Evolutionary conservation across 2,888 invertebrate genomes (phyloP).

Genomic region (Eretmocerus hayati): DNA sequence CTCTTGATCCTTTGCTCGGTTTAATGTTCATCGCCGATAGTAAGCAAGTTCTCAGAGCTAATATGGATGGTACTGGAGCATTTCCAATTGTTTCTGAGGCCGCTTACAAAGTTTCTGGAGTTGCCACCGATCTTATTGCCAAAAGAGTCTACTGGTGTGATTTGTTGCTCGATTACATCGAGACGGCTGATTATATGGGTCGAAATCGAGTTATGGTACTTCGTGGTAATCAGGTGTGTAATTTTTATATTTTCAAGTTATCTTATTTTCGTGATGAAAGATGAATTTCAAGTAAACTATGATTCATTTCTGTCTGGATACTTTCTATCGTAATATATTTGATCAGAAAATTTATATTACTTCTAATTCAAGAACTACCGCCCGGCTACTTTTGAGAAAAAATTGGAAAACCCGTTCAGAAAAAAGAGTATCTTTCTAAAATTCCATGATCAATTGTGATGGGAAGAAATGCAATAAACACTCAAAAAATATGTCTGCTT

Average conservation of each 20-base stretch:
- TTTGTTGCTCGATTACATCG: conserved; percentile 88
- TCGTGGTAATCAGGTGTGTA: conserved; percentile 61
- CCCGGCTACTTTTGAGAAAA: too few species aligned
- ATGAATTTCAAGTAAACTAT: too few species aligned
- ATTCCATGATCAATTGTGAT: too few species aligned
- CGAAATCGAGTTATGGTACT: conserved; percentile 71
- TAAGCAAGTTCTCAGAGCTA: conserved; percentile 75
- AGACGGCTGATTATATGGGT: conserved; percentile 91
- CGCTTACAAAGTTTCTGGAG: conserved; percentile 87
- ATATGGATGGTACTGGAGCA: conserved; percentile 89
- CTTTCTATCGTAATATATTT: too few species aligned
- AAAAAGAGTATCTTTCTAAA: too few species aligned
- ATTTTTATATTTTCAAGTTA: too few species aligned
- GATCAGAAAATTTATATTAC: too few species aligned
- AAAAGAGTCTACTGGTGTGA: conserved; percentile 95
- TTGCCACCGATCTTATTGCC: conserved; percentile 84
- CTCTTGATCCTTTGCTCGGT: conserved; percentile 86
- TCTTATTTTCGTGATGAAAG: too few species aligned
- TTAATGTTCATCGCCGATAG: conserved; percentile 82
- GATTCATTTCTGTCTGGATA: too few species aligned
- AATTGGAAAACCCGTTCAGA: too few species aligned
- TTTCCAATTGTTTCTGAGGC: conserved; percentile 83
- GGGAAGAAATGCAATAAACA: too few species aligned
- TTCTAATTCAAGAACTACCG: too few species aligned
- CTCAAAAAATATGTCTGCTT: not conserved